Evolutionary conservation across 2,888 invertebrate species (phyloP), one percentile per base, ranked within the genome.

Genomic region (Tromatobia lineatoria): DNA sequence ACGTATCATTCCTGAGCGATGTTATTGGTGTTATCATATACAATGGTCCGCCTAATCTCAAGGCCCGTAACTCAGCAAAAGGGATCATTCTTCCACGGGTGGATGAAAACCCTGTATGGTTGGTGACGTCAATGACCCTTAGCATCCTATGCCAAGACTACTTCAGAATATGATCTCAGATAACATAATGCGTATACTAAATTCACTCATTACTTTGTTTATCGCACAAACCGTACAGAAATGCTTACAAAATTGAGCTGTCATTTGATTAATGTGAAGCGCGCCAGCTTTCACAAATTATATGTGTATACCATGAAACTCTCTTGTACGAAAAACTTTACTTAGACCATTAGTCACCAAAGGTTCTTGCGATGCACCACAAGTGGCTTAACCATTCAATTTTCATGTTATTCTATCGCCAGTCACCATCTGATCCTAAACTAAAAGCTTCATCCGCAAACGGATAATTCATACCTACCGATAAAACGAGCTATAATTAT

Each of bases 1-100:
- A n/a, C n/a, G n/a, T n/a, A n/a, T n/a, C n/a, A n/a, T n/a, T n/a
- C n/a, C n/a, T n/a, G n/a, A n/a, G n/a, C n/a, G 23, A n/a, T 42
- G 71, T 73, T 45, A 25, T 7, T 15, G 59, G 38, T 29, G 23
- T 25, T 25, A 45, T 25, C 57, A 64, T 45, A 15, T 29, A 59
- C 38, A 3, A 50, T 42, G 18, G 74, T 69, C 54, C 50, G 61
- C 69, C 69, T 74, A 74, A 80, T 80, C 74, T 74, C 38, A 50
- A 34, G 29, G 42, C 70, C 11, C 57, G 69, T 80, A 74, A 67
- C 67, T 80, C 80, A 74, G 42, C 45, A 34, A 29, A 34, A 64
- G 42, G 45, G 20, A 66, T 66, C n/a, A n/a, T n/a, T 45, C 42
- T n/a, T n/a, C n/a, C n/a, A n/a, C 2, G 29, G 29, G 29, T 29